A percentile compares a stretch with the other conserved stretches of the same genome.
phyloP scores from a whole-genome alignment of 2,113 vertebrate species.

The Ciconia stormi region DNA sequence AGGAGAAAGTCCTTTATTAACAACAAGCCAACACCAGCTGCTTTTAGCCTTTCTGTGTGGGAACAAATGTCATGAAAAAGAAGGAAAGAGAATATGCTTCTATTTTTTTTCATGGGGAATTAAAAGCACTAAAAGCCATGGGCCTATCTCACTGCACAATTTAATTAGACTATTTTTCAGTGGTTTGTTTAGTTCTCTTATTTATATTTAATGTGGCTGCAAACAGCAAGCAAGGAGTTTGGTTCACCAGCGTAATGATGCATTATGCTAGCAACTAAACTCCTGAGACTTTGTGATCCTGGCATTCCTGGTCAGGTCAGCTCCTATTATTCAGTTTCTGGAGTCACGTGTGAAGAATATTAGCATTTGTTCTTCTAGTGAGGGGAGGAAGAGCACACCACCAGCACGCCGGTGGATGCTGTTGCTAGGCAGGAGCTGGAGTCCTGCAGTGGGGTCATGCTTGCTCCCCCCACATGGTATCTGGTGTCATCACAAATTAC shows the following conservation, averaged over 20 bases:
- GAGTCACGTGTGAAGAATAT: slow-evolving; percentile 8
- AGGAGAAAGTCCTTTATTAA: neutral
- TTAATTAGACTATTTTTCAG: slow-evolving; percentile 80
- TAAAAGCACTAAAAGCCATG: slow-evolving; percentile 66
- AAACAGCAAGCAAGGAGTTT: slow-evolving; percentile 63
- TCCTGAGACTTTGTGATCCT: slow-evolving; percentile 33
- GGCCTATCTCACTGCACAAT: slow-evolving; percentile 38
- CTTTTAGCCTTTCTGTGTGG: slow-evolving; percentile 34
- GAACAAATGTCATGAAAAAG: slow-evolving; percentile 19
- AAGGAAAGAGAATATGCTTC: neutral
- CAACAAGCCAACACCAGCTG: neutral
- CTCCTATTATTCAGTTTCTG: slow-evolving; percentile 45
- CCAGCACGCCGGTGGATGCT: neutral
- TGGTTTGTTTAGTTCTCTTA: slow-evolving; percentile 73
- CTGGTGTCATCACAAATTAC: slow-evolving; percentile 36
- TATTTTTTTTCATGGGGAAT: slow-evolving; percentile 48
- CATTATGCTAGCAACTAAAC: slow-evolving; percentile 56
- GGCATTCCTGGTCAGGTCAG: slow-evolving; percentile 39
- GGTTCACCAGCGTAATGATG: slow-evolving; percentile 66
- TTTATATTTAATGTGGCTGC: slow-evolving; percentile 79
- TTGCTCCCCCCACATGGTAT: neutral
- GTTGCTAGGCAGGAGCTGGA: slow-evolving; percentile 39
- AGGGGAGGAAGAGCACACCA: slow-evolving; percentile 4
- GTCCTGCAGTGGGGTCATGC: neutral
- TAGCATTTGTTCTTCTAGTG: neutral